Evolutionary conservation across 2,888 invertebrate species (phyloP), one percentile per base, ranked within the genome.

Genomic region (Rhorus exstirpatorius): DNA sequence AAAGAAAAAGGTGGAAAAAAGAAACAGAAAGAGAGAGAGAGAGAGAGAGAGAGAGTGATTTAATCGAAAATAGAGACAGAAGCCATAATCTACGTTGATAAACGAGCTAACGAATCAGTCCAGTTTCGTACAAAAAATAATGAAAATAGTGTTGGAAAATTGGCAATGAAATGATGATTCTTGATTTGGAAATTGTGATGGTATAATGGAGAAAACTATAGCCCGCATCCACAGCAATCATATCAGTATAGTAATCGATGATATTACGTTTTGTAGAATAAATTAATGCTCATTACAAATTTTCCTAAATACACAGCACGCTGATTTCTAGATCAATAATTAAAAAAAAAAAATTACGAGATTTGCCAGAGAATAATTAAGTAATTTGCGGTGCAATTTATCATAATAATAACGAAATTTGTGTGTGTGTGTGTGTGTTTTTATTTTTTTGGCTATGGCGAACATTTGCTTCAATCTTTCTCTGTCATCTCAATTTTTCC

Each of bases 211-310:
- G 19, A 71, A 60, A 65, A 61, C 67, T 71, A 79, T 67, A 83
- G 83, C 80, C 85, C 81, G 87, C 86, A 85, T 87, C 76, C 70
- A 72, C 70, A 85, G 83, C 78, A 87, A 75, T 82, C 70, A 76
- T 77, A 31, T 83, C 67, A 76, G 83, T 55, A 83, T 55, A 84
- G 67, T 85, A 49, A 83, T 80, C 17, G 24, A 49, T 63, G 71
- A 46, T 72, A 65, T 58, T 51, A 51, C 21, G 55, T 71, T 38
- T 49, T 77, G 49, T 51, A 65, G 71, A 60, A 71, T 71, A 65
- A 77, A 78, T 78, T 19, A 74, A 81, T 81, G 63, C 63, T 79
- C 17, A 63, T 71, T 74, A 61, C 44, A 10, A 78, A 77, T 63
- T 79, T 63, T 78, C 61, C 49, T 70, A 68, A 38, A 55, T 53